Percentiles rank a stretch among this genome's conserved stretches.
Conservation (phyloP, 2,113 vertebrate species). For the Tichodroma muraria region DNA sequence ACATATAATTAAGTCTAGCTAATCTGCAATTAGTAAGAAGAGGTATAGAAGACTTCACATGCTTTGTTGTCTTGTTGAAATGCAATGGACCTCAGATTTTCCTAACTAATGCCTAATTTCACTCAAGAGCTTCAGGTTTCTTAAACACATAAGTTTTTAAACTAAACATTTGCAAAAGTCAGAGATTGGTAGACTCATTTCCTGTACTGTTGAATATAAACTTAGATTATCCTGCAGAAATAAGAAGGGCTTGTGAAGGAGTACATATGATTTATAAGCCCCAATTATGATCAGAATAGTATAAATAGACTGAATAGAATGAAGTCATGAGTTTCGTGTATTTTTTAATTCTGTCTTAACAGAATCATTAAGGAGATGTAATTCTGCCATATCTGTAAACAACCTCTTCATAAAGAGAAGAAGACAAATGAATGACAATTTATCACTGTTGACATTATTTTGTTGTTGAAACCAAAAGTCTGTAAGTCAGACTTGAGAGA, state of each 20-base stretch:
- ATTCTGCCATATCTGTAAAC: background rate
- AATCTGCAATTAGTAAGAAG: background rate
- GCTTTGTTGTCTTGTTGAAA: background rate
- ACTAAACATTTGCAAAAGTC: background rate
- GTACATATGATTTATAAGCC: background rate
- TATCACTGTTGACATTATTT: background rate
- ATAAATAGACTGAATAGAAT: background rate
- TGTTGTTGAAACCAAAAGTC: constrained; percentile 22
- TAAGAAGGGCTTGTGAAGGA: background rate
- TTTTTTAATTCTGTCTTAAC: background rate
- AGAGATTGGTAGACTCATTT: background rate
- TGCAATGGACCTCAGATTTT: background rate
- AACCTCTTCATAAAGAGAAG: background rate
- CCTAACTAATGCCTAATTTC: background rate
- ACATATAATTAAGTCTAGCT: background rate
- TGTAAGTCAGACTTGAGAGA: constrained; percentile 6
- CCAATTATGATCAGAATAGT: background rate
- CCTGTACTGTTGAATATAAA: background rate
- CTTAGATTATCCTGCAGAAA: background rate
- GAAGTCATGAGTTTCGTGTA: background rate
- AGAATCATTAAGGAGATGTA: background rate
- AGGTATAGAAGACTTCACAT: background rate
- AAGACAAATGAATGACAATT: background rate
- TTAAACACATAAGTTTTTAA: background rate
- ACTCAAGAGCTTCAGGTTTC: background rate